Conservation (phyloP, 2,888 invertebrate species). For the Zootermopsis nevadensis region DNA sequence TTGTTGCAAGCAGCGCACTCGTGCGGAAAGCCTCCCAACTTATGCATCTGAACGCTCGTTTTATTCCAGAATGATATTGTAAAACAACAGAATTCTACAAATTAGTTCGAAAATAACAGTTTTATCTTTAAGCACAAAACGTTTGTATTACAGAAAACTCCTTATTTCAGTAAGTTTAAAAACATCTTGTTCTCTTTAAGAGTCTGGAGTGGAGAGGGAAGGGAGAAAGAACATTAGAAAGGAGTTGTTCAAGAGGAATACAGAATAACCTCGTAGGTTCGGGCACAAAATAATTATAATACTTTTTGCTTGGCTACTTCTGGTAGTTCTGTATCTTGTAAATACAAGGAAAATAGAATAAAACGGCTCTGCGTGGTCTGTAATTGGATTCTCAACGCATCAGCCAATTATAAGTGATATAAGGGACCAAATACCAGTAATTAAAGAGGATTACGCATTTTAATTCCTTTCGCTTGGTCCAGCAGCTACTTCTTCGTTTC, state of each 20-base stretch:
- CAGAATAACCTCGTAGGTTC: neutral
- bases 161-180: neutral
- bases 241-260: neutral
- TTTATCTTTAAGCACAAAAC: conserved; percentile 2
- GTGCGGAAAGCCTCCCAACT: no score
- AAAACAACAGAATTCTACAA: no score
- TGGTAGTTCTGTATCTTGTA: neutral
- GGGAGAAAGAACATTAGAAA: neutral
- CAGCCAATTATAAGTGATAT: conserved; percentile 35
- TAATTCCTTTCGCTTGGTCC: conserved; percentile 7
- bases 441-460: conserved; percentile 17
- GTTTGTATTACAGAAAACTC: conserved; percentile 17
- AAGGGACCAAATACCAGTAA: conserved; percentile 35
- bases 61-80: no score
- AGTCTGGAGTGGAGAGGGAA: neutral
- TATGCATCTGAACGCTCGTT: no score
- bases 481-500: neutral
- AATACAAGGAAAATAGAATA: neutral
- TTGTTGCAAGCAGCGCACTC: no score
- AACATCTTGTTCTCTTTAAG: neutral
- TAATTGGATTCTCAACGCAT: conserved; percentile 36
- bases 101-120: no score
- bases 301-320: conserved; percentile 4
- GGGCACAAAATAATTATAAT: conserved; percentile 12
- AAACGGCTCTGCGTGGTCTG: neutral